Evolutionary conservation across 2,888 invertebrate species (phyloP).

Genomic region (Nomada goodeniana): DNA sequence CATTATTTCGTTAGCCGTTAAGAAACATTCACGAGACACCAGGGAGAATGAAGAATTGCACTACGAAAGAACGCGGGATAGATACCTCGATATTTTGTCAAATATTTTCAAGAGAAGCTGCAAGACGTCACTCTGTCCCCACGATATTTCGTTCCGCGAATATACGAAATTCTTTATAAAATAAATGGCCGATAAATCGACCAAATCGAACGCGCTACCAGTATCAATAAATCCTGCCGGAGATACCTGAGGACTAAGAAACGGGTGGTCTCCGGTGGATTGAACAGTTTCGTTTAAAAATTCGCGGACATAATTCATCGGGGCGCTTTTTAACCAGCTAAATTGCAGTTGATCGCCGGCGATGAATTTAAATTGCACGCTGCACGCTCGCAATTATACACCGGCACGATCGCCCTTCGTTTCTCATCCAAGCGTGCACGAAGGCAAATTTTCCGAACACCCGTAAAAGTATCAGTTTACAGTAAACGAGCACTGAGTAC

Average conservation of each 20-base stretch:
- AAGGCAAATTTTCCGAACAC: constrained; percentile 1
- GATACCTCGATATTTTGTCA: background rate
- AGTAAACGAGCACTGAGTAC: background rate
- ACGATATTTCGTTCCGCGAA: too few species aligned
- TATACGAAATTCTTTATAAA: background rate
- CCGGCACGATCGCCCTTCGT: background rate
- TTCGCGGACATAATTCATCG: background rate
- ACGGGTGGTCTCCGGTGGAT: background rate
- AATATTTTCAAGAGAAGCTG: background rate
- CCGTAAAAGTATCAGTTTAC: constrained; percentile 2
- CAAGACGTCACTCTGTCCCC: too few species aligned
- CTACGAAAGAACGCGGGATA: too few species aligned
- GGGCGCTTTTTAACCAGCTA: background rate
- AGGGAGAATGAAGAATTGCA: constrained; percentile 18
- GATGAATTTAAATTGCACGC: constrained; percentile 9
- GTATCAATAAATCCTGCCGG: background rate
- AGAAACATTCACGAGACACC: constrained; percentile 23
- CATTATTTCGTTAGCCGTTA: constrained; percentile 31
- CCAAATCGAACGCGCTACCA: background rate
- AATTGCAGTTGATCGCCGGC: constrained; percentile 8
- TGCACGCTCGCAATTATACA: constrained; percentile 6
- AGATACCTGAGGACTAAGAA: background rate
- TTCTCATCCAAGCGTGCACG: background rate
- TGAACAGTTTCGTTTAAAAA: background rate
- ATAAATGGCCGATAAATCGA: background rate